Evolutionary conservation across 2,797 vertebrate species (phyloP), one percentile per base, ranked within the genome.

Genomic region (Melanotaenia trifasciata): DNA sequence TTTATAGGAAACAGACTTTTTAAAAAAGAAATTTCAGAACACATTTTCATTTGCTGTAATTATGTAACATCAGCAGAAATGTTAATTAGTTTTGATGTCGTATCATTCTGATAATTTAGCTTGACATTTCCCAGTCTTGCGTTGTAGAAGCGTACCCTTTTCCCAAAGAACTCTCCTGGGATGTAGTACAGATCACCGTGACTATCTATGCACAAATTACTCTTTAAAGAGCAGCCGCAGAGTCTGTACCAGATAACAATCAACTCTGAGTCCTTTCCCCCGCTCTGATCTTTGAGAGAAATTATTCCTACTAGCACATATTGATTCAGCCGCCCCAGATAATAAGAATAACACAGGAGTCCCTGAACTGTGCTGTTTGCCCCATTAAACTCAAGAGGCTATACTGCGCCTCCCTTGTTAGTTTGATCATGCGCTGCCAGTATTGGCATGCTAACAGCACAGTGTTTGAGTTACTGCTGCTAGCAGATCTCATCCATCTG

Each of bases 401-500:
- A 0, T 20, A 33, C 24, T 70, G 69, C 30, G n/a, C 53, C 64
- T 80, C 22, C 58, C 58, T 87, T 70, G 67, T 83, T 88, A 80
- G 65, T 76, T 67, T 61, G 72, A 81, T 83, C 76, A 43, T 68
- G 58, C 33, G n/a, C 69, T 60, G 65, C 69, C 74, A 26, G 65
- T 58, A 51, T 74, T 74, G 78, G 71, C 78, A 67, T 67, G 63
- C 64, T 36, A 78, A 30, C 76, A 53, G 58, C 62, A 5, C 30
- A 32, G 68, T 38, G 79, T 58, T 20, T 65, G 75, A 80, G 65
- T 83, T 79, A 51, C 70, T 64, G 72, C 58, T 45, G 59, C 79
- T 72, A 56, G 76, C 74, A 53, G 61, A 77, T 64, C 53, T 64
- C 61, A 22, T 81, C 84, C 84, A 83, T 89, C 81, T 89, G 79